A percentile compares a stretch with the other conserved stretches of the same genome.
phyloP scores from a whole-genome alignment of 2,113 vertebrate genomes.

The Scomber japonicus region DNA sequence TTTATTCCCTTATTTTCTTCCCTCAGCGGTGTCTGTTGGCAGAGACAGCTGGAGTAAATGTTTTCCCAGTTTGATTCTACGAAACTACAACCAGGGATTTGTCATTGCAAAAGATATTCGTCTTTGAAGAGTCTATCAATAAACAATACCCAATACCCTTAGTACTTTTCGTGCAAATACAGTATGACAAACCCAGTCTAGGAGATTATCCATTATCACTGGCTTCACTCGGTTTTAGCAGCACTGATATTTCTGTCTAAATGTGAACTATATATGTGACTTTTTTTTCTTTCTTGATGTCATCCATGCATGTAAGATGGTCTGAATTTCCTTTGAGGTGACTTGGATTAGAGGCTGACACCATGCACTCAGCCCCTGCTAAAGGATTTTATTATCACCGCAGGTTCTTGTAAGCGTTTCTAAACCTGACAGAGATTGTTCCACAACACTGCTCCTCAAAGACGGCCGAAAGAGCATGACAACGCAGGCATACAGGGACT shows the following conservation, averaged over 20 bases:
- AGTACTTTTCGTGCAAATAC: constrained; percentile 5
- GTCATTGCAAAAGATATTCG: neutral
- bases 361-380: constrained; percentile 59
- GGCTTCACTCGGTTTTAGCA: constrained; percentile 26
- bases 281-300: constrained; percentile 50
- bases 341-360: constrained; percentile 74
- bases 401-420: constrained; percentile 46
- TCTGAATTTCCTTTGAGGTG: constrained; percentile 73
- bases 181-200: neutral
- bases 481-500: constrained; percentile 13
- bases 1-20: neutral
- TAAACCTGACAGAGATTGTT: constrained; percentile 55
- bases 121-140: neutral
- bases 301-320: constrained; percentile 56
- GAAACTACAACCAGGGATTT: constrained; percentile 5
- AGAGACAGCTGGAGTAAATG: neutral
- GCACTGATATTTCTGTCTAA: constrained; percentile 8
- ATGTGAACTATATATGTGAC: constrained; percentile 36
- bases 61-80: constrained; percentile 14
- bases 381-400: constrained; percentile 75
- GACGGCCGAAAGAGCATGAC: constrained; percentile 47
- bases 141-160: neutral
- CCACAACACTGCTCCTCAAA: constrained; percentile 56
- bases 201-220: constrained; percentile 19
- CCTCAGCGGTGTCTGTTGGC: neutral